Conservation (phyloP, 2,113 vertebrate genomes). For the Regulus satrapa region DNA sequence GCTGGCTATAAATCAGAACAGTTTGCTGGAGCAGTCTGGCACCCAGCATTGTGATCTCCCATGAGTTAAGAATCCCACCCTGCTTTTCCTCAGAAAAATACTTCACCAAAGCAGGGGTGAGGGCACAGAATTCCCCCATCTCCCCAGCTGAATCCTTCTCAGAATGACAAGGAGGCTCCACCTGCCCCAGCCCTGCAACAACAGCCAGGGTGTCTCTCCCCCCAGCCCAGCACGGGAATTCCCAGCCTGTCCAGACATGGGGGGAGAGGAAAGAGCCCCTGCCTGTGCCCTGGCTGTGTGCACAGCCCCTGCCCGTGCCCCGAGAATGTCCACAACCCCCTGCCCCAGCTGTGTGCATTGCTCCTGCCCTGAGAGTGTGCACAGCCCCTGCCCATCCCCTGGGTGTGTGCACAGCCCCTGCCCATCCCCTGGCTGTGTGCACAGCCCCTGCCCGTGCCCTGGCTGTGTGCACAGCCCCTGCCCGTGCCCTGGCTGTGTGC, state of each 20-base stretch:
- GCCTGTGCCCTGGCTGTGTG: no score
- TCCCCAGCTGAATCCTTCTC: not conserved
- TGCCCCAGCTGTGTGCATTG: not conserved
- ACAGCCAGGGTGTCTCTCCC: not conserved
- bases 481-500: not conserved
- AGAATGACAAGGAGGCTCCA: not conserved
- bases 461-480: no score
- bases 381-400: not conserved
- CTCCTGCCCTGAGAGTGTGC: not conserved
- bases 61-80: not conserved
- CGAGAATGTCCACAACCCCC: no score
- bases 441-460: not conserved
- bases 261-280: not conserved
- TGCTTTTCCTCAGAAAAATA: not conserved
- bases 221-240: fast-evolving
- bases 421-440: not conserved
- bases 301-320: not conserved
- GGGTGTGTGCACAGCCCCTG: no score
- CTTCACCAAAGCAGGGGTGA: not conserved
- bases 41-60: not conserved
- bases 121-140: not conserved
- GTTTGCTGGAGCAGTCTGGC: not conserved
- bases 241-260: not conserved
- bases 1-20: not conserved
- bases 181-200: not conserved